Percentiles rank a stretch among this genome's conserved stretches.
Conservation (phyloP, 2,888 invertebrate genomes). For the Andrena dorsata region DNA sequence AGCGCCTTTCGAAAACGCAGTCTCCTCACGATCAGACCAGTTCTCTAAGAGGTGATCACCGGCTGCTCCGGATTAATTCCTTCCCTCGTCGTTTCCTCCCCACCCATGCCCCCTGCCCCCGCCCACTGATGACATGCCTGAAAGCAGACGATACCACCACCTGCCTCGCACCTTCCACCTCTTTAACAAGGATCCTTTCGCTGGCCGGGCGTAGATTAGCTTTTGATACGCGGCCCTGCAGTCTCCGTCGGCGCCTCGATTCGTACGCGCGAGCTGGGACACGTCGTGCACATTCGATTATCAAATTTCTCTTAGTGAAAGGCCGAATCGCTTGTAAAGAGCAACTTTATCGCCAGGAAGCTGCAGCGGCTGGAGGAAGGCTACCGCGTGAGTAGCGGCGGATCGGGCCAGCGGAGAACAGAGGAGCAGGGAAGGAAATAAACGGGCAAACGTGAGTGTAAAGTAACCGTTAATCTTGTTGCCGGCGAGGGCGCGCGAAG, state of each 20-base stretch:
- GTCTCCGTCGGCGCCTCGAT: slow-evolving; percentile 55
- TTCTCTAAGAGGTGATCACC: slow-evolving; percentile 62
- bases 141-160: slow-evolving; percentile 32
- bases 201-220: slow-evolving; percentile 63
- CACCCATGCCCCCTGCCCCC: slow-evolving; percentile 13
- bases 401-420: background rate
- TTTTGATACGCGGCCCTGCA: slow-evolving; percentile 65
- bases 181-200: slow-evolving; percentile 42
- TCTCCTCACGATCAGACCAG: slow-evolving; percentile 70
- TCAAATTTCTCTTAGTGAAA: slow-evolving; percentile 69
- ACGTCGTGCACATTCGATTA: slow-evolving; percentile 55
- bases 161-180: slow-evolving; percentile 34
- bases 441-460: slow-evolving; percentile 58
- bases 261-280: slow-evolving; percentile 42
- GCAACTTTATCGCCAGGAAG: slow-evolving; percentile 50
- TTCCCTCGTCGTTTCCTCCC: slow-evolving; percentile 5
- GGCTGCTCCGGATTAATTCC: slow-evolving; percentile 65
- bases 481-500: slow-evolving; percentile 52
- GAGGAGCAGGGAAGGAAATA: slow-evolving; percentile 29
- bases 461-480: slow-evolving; percentile 77
- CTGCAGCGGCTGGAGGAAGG: background rate
- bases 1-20: slow-evolving; percentile 58
- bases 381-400: background rate
- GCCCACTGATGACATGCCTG: slow-evolving; percentile 53
- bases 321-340: slow-evolving; percentile 48